Evolutionary conservation across 2,888 invertebrate genomes (phyloP), one percentile per base, ranked within the genome.

Genomic region (Andrena bucephala): DNA sequence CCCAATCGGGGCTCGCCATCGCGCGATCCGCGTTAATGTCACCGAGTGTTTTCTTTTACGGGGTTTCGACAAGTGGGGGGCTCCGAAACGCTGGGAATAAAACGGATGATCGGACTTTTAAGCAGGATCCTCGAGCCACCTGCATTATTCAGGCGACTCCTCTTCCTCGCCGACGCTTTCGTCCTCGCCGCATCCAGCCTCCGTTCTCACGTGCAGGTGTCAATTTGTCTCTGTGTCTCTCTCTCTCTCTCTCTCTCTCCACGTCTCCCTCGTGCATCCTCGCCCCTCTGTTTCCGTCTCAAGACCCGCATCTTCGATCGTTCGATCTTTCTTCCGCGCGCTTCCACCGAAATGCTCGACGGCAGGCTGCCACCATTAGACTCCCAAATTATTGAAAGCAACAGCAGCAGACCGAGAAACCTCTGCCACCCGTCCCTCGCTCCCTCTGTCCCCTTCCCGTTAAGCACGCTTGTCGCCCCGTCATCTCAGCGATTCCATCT

Each of bases 301-400:
- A 13, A 27, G 16, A 7, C 24, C 4, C 52, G 50, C 48, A 62
- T 31, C 63, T 67, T 29, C 63, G 24, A 71, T 68, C 60, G 42
- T 63, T 63, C 68, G 67, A 73, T 71, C 76, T 50, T 7, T 29
- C 60, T 42, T 50, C 65, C 50, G 7, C 66, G 69, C 36, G n/a
- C 54, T 20, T 62, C 77, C 69, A 57, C 63, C 72, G 67, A 84
- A 82, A 85, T 57, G 82, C 72, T 80, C 75, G 70, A 80, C 68
- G 65, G 16, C 77, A 48, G 77, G 73, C 50, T 65, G 79, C 70
- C 77, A 87, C 42, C 92, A 94, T 93, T 93, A 93, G 93, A 93
- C 93, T 94, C 90, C 87, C 93, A 93, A 94, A 93, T 93, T 92
- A 93, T 93, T 92, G 92, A 93, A 91, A 93, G 93, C 92, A 93